Base-by-base conservation (phyloP, 1,140 invertebrate genomes). In the Lepidostoma basale region DNA sequence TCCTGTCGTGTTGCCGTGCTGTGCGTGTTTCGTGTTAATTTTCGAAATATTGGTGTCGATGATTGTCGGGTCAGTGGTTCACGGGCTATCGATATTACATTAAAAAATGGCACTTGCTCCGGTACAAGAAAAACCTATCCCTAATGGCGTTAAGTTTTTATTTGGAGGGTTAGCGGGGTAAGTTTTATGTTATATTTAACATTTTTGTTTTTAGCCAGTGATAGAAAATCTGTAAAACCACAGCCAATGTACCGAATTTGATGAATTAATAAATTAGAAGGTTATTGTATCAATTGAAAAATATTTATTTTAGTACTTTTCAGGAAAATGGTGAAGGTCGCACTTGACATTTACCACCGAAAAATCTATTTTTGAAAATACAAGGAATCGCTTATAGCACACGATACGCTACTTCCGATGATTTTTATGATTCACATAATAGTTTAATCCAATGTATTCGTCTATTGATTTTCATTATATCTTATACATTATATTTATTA, bases 121-220 rank as follows among this genome's bases (percentile, higher is more conserved):
- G 25, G 40, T 58, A n/a, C 60, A 59, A 36, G 65, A 75, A 40
- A 75, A 72, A 45, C 76, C 75, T 54, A 83, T 88, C 30, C 87
- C 88, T 3, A 88, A 87, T 78, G 80, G 78, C 26, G 77, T 88
- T 52, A 89, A 89, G 77, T 89, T 89, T 70, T 76, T 88, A n/a
- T 87, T 89, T 71, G 88, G 88, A 52, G 85, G 85, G 70, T 74
- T 80, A 70, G 86, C 91, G 66, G 90, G 90, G 91, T 92, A 85
- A 80, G 80, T 54, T 54, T 54, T 30, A 25, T 30, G 28, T 82
- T 75, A 74, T 49, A 74, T 64, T 67, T 54, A 66, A 74, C 74
- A 76, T 75, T 73, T 74, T 73, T 3, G 1, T 47, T 9, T 47
- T 47, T 20, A 76, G 64, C 74, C 12, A 3, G n/a, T n/a, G n/a